Evolutionary conservation across 2,888 invertebrate species (phyloP).

Genomic region (Archips crataeganus): DNA sequence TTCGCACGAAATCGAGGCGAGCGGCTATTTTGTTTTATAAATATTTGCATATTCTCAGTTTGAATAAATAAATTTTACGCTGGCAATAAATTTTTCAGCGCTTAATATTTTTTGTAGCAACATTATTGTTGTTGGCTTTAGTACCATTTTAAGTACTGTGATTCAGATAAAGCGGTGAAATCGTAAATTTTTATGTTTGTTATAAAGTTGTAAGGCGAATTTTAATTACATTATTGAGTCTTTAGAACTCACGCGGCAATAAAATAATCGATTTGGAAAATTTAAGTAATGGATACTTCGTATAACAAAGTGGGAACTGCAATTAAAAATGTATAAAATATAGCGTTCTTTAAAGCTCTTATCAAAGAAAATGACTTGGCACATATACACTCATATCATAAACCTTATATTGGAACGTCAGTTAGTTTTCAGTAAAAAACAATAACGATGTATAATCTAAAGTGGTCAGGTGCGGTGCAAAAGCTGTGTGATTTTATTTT

Average conservation of each 20-base stretch:
- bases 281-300: background rate
- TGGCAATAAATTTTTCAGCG: constrained; percentile 19
- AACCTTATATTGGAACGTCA: constrained; percentile 8
- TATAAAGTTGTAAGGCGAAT: constrained; percentile 15
- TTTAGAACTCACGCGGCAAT: background rate
- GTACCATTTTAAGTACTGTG: constrained; percentile 22
- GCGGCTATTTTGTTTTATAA: no score
- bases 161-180: constrained; percentile 16
- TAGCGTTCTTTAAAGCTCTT: background rate
- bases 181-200: constrained; percentile 33
- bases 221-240: constrained; percentile 13
- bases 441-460: constrained; percentile 13
- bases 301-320: background rate
- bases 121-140: constrained; percentile 22
- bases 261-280: constrained; percentile 8
- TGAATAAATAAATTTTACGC: constrained; percentile 19
- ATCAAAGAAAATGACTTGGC: constrained; percentile 17
- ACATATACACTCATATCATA: background rate
- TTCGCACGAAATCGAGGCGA: no score
- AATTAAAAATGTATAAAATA: constrained; percentile 4
- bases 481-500: constrained; percentile 17
- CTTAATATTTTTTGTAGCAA: constrained; percentile 15
- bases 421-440: constrained; percentile 14
- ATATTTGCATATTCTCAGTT: background rate
- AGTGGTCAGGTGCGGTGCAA: constrained; percentile 9